Base-by-base conservation (phyloP, 1,140 invertebrate genomes). In the Bathynomus jamesi region DNA sequence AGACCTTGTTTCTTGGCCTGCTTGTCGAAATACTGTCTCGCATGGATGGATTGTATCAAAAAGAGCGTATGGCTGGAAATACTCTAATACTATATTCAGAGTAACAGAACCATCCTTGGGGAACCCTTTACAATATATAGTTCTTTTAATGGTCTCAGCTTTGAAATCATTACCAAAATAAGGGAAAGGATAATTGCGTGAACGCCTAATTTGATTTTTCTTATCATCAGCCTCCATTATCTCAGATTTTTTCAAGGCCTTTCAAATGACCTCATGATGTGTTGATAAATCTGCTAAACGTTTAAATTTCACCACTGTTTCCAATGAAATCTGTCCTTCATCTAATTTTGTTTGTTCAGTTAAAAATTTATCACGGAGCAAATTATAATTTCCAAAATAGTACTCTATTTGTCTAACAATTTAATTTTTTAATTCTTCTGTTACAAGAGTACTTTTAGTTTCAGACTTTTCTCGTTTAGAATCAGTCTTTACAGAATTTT, bases 81-180 rank as follows among this genome's bases (percentile, higher is more conserved):
- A 95, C 62, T 87, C 85, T 53, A 93, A 84, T 2, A 96, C 80
- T 0, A 88, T 85, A 78, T 91, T 88, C 13, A 97, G 85, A 8
- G 83, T 85, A 0, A 78, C 73, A 13, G 75, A 77, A 0, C 84
- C 82, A 25, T 90, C 88, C 65, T 86, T 81, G 1, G 92, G 89
- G 79, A 98, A 97, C 61, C 93, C 93, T 86, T 97, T 97, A 28
- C 89, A 86, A 83, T 98, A 98, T 25, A 93, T 85, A 64, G 93
- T 92, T 70, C 90, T 86, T 3, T 83, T 83, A 78, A 87, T 86
- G 13, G 95, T 82, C 76, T 92, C 89, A 78, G 94, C 90, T 78
- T 88, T 87, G 53, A 90, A 87, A 73, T 92, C 89, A 72, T 94
- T 91, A 78, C 91, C 89, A 79, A 91, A 89, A 74, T 90, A 89